These are phyloP conservation scores for Pyrocephalus nanus DNA, from an alignment of 2,797 vertebrate species.

Conservation along the genomic window DNA sequence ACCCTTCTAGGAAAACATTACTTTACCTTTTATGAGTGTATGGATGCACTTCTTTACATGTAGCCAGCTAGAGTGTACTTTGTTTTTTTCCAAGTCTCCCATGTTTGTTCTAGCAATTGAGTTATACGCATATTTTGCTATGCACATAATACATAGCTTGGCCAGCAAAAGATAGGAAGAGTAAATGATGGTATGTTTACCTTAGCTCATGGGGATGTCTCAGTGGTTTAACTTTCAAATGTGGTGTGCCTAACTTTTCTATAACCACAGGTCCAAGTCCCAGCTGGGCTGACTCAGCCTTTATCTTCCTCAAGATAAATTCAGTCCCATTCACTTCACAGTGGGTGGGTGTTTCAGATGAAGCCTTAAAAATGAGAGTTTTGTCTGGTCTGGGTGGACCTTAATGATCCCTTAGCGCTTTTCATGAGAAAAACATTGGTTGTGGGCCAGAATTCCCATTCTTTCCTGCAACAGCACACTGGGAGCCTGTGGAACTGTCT, in stretches of 20 bases:
- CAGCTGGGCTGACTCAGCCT: conserved; percentile 64
- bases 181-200: conserved; percentile 57
- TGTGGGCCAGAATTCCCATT: conserved; percentile 22
- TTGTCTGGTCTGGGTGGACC: conserved; percentile 36
- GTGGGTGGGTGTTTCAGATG: conserved; percentile 58
- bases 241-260: conserved; percentile 49
- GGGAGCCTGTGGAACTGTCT: background rate
- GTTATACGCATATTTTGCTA: conserved; percentile 37
- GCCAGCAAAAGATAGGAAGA: conserved; percentile 52
- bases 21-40: background rate
- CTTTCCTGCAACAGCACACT: background rate
- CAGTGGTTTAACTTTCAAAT: conserved; percentile 58
- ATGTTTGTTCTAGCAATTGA: conserved; percentile 17
- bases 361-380: conserved; percentile 31
- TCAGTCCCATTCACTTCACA: conserved; percentile 36
- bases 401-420: conserved; percentile 47
- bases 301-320: conserved; percentile 64
- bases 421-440: conserved; percentile 34
- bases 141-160: conserved; percentile 44
- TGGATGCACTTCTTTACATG: background rate
- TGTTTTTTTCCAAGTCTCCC: background rate
- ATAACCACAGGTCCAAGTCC: conserved; percentile 30
- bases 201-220: conserved; percentile 53
- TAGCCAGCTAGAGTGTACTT: background rate
- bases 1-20: background rate